phyloP scores from a whole-genome alignment of 2,113 vertebrate genomes.

The Rutilus rutilus region DNA sequence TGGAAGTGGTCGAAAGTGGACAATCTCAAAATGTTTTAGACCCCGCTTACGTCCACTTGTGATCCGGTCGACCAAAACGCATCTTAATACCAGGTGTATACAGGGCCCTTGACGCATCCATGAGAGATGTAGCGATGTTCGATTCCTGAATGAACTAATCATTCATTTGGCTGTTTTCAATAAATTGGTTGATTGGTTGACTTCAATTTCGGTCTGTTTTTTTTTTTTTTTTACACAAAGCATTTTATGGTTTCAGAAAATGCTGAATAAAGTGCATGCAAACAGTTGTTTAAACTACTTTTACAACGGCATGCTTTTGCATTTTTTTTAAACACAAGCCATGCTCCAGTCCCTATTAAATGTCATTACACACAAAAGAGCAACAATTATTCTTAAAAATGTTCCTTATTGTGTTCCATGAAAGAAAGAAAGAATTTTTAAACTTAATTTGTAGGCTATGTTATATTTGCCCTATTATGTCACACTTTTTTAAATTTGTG shows the following conservation, averaged over 20 bases:
- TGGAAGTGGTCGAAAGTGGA: too few relatives aligned
- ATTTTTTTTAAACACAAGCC: not conserved
- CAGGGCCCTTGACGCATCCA: too few relatives aligned
- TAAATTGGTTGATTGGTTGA: too few relatives aligned
- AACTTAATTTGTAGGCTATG: not conserved
- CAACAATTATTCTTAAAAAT: not conserved
- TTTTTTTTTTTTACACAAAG: too few relatives aligned
- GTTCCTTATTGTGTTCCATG: not conserved
- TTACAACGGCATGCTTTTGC: not conserved
- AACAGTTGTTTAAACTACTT: not conserved
- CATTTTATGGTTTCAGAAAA: not conserved
- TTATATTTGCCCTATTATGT: not conserved
- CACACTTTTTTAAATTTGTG: not conserved
- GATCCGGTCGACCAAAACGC: too few relatives aligned
- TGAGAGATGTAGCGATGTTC: too few relatives aligned
- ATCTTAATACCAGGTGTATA: too few relatives aligned
- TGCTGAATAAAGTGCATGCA: not conserved
- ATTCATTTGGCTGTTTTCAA: too few relatives aligned
- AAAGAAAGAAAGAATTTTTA: not conserved
- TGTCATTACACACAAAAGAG: not conserved
- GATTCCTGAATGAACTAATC: too few relatives aligned
- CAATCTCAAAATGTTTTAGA: too few relatives aligned
- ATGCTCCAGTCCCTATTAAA: not conserved
- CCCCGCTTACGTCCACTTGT: too few relatives aligned
- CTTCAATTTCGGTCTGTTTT: too few relatives aligned